These are phyloP conservation scores for Vespertilio murinus DNA, from an alignment of 2,797 vertebrate species.

Conservation along the genomic window DNA sequence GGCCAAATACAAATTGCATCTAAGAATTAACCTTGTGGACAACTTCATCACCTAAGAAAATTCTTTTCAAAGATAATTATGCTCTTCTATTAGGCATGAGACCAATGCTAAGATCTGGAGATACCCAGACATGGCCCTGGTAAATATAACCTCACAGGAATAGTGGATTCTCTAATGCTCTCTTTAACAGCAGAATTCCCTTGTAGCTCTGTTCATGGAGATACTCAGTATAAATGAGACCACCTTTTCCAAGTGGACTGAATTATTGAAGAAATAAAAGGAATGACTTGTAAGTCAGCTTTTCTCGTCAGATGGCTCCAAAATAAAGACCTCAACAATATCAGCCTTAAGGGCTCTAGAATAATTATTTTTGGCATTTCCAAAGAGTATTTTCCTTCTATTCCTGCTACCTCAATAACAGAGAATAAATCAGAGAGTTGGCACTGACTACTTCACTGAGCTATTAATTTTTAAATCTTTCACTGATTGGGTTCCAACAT, in stretches of 20 bases:
- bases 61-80: background rate
- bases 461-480: slow-evolving; percentile 36
- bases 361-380: background rate
- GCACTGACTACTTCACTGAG: background rate
- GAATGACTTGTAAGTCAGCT: background rate
- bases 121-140: background rate
- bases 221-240: background rate
- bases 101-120: background rate
- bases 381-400: background rate
- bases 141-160: background rate
- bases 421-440: background rate
- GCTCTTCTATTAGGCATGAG: background rate
- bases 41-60: background rate
- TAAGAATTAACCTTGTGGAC: background rate
- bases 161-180: background rate
- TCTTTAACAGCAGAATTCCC: background rate
- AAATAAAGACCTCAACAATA: slow-evolving; percentile 1
- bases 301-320: background rate
- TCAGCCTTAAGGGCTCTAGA: background rate
- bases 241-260: background rate
- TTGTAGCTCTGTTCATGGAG: background rate
- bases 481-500: background rate
- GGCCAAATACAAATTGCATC: background rate
- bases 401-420: background rate
- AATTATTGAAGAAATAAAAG: slow-evolving; percentile 37